Conservation (phyloP, 92 coral and sea anemone genomes). For the Epizoanthus stellaris region DNA sequence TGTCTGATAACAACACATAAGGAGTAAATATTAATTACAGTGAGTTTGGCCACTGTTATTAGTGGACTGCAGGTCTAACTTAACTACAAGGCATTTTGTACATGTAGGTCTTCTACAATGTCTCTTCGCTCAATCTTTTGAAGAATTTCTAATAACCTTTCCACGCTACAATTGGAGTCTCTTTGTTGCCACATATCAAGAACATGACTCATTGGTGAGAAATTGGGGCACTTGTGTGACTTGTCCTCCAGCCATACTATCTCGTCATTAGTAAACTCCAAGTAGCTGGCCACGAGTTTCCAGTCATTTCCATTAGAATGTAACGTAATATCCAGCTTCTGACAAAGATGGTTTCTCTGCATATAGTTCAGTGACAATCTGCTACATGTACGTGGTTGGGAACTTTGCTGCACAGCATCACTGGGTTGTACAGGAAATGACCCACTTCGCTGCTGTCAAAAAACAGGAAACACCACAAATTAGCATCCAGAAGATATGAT, state of each 20-base stretch:
- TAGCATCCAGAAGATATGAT: background rate
- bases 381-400: background rate
- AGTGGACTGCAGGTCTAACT: background rate
- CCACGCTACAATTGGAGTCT: conserved; percentile 71
- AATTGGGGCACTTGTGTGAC: conserved; percentile 55
- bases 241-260: conserved; percentile 66
- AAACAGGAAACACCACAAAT: background rate
- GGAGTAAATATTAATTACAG: no score
- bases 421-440: background rate
- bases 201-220: conserved; percentile 84
- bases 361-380: conserved; percentile 43
- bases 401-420: background rate
- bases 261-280: conserved; percentile 73
- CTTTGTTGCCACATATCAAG: conserved; percentile 79
- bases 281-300: conserved; percentile 82
- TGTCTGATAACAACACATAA: no score
- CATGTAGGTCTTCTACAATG: conserved; percentile 60
- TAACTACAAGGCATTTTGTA: background rate
- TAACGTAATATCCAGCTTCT: conserved; percentile 60
- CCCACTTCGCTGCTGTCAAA: background rate
- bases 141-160: conserved; percentile 63
- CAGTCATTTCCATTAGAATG: conserved; percentile 69
- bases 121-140: conserved; percentile 71
- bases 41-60: no score
- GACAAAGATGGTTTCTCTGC: conserved; percentile 59